Evolutionary conservation across 2,888 invertebrate genomes (phyloP).

Genomic region (Pegoplata infirma): DNA sequence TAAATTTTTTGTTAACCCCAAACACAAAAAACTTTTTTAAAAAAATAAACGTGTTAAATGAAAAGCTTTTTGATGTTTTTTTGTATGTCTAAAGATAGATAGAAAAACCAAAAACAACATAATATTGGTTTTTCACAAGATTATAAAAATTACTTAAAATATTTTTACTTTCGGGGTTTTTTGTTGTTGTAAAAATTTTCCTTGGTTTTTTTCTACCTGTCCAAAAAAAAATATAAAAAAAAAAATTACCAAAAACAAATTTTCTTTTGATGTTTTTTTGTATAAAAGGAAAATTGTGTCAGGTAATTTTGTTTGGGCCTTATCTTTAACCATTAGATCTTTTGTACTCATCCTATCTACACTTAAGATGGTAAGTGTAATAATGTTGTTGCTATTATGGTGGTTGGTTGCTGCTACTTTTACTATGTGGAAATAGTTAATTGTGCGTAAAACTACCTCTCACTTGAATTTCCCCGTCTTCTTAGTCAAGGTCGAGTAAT

Average conservation of each 20-base stretch:
- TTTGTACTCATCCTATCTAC: not conserved
- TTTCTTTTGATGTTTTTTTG: not conserved
- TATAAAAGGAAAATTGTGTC: not conserved
- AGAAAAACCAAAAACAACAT: not conserved
- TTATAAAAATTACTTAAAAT: not conserved
- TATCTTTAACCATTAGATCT: not conserved
- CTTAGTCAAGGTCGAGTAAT: conserved; percentile 71
- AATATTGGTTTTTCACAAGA: not conserved
- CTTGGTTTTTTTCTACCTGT: not conserved
- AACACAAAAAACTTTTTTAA: not conserved
- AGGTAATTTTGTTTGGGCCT: not conserved
- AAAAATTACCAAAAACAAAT: too few species aligned
- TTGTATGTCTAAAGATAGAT: not conserved
- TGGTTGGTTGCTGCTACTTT: not conserved
- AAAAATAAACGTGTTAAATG: conserved; percentile 7
- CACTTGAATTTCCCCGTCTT: not conserved
- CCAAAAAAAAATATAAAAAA: too few species aligned
- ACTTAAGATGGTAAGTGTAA: not conserved
- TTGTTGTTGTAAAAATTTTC: not conserved
- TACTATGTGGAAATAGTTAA: not conserved
- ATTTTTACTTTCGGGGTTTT: not conserved
- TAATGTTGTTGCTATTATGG: not conserved
- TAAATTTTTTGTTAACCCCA: conserved; percentile 4
- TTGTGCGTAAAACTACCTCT: not conserved
- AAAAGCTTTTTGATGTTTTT: conserved; percentile 20